phyloP scores from a whole-genome alignment of 2,888 invertebrate genomes.

The Brachyptera putata region DNA sequence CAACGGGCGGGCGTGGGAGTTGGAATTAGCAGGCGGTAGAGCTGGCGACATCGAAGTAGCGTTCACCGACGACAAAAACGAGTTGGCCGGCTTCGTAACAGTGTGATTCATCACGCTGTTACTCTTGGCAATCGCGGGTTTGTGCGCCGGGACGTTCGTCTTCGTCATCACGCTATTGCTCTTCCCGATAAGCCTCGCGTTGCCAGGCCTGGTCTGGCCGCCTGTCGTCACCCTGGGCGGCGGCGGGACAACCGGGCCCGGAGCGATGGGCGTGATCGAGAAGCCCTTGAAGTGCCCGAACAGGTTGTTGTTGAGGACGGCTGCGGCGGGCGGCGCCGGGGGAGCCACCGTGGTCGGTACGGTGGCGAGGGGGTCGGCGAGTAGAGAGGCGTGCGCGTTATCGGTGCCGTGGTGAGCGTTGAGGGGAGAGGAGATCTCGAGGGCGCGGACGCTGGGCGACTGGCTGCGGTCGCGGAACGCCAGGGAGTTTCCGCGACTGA shows the following conservation, averaged over 20 bases:
- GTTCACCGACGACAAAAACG: constrained; percentile 36
- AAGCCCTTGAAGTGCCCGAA: constrained; percentile 87
- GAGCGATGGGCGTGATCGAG: constrained; percentile 62
- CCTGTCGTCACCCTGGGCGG: constrained; percentile 28
- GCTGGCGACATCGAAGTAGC: constrained; percentile 46
- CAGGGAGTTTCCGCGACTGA: constrained; percentile 28
- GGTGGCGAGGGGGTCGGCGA: constrained; percentile 14
- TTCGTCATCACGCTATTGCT: constrained; percentile 15
- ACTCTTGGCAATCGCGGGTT: constrained; percentile 40
- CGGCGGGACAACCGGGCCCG: constrained; percentile 22
- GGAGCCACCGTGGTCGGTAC: constrained; percentile 21
- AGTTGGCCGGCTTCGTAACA: neutral
- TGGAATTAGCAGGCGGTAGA: constrained; percentile 57
- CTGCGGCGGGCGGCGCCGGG: constrained; percentile 13
- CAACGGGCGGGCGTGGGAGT: constrained; percentile 55
- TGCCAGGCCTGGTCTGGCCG: constrained; percentile 29
- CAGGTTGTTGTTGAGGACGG: constrained; percentile 51
- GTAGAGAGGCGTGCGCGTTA: constrained; percentile 31
- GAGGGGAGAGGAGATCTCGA: constrained; percentile 33
- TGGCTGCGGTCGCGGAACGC: constrained; percentile 26
- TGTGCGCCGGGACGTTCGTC: neutral
- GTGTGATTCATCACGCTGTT: too few relatives aligned
- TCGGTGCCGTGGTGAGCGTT: constrained; percentile 27
- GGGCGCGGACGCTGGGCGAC: constrained; percentile 16
- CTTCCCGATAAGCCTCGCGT: constrained; percentile 24